These are phyloP conservation scores for Scomber japonicus DNA, from an alignment of 2,113 vertebrate species.

Conservation along the genomic window DNA sequence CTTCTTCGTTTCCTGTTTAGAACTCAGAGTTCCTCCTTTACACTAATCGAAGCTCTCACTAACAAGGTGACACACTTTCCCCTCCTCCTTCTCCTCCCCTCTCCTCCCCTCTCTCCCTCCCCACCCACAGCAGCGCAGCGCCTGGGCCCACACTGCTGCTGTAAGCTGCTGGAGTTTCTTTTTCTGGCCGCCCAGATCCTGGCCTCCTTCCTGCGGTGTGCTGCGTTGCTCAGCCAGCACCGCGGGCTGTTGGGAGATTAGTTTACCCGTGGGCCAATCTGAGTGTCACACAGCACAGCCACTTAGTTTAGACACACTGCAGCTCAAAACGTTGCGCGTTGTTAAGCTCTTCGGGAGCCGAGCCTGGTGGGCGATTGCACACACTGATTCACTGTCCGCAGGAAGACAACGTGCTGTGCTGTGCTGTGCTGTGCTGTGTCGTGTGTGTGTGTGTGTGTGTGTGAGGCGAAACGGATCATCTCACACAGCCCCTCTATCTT, in stretches of 20 bases:
- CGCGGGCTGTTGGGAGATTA: conserved; percentile 76
- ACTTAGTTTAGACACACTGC: conserved; percentile 55
- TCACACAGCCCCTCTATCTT: conserved; percentile 33
- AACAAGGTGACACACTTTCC: conserved; percentile 71
- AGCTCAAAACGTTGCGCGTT: conserved; percentile 65
- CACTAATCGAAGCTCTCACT: conserved; percentile 69
- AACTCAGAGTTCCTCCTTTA: conserved; percentile 65
- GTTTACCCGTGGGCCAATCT: conserved; percentile 54
- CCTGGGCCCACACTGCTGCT: conserved; percentile 44
- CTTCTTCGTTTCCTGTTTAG: conserved; percentile 24
- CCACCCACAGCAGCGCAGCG: background rate
- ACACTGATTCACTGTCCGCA: conserved; percentile 27
- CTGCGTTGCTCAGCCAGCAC: conserved; percentile 37
- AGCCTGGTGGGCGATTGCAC: conserved; percentile 15
- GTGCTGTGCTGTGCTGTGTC: conserved; percentile 8
- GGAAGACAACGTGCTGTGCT: conserved; percentile 16
- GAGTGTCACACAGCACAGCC: conserved; percentile 56
- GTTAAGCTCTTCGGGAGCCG: conserved; percentile 58
- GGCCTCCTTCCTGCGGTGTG: conserved; percentile 55
- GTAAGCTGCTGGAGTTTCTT: conserved; percentile 81
- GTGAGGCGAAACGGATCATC: conserved; percentile 41
- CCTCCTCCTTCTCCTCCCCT: conserved; percentile 33
- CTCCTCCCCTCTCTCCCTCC: background rate
- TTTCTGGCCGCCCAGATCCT: conserved; percentile 75
- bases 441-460: conserved; percentile 19